Percentiles rank a stretch among this genome's conserved stretches.
Evolutionary conservation across 1,140 invertebrate species (phyloP).

Genomic region (Cydia amplana): DNA sequence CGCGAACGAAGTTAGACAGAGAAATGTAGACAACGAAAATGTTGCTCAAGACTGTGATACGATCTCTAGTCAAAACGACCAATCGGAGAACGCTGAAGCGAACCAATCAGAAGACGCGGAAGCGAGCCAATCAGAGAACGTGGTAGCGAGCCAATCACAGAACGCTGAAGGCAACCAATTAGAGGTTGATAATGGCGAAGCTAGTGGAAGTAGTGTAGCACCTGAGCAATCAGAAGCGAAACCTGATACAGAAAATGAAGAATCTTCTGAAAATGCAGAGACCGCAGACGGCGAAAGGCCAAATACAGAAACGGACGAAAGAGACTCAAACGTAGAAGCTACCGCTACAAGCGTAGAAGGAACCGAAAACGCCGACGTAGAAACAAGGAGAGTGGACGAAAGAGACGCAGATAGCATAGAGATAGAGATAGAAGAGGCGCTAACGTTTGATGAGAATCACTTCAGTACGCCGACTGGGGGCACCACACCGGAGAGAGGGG

Average conservation of each 20-base stretch:
- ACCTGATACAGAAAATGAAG: constrained; percentile 23
- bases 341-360: background rate
- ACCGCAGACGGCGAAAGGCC: background rate
- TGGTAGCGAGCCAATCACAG: background rate
- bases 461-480: constrained; percentile 72
- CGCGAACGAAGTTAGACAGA: constrained; percentile 48
- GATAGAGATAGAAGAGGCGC: constrained; percentile 37
- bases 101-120: constrained; percentile 15
- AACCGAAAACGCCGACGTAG: constrained; percentile 22
- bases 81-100: constrained; percentile 27
- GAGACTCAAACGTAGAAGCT: constrained; percentile 32
- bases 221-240: background rate
- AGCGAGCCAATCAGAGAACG: background rate
- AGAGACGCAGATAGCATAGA: constrained; percentile 19
- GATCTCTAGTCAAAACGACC: constrained; percentile 58
- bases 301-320: constrained; percentile 12
- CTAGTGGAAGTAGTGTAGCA: background rate
- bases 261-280: background rate
- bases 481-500: constrained; percentile 53
- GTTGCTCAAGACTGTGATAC: constrained; percentile 46
- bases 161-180: background rate
- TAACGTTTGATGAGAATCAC: constrained; percentile 75
- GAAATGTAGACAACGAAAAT: constrained; percentile 33
- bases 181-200: background rate
- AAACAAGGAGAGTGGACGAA: constrained; percentile 25